Evolutionary conservation across 2,113 vertebrate species (phyloP), one percentile per base, ranked within the genome.

Genomic region (Cariama cristata): DNA sequence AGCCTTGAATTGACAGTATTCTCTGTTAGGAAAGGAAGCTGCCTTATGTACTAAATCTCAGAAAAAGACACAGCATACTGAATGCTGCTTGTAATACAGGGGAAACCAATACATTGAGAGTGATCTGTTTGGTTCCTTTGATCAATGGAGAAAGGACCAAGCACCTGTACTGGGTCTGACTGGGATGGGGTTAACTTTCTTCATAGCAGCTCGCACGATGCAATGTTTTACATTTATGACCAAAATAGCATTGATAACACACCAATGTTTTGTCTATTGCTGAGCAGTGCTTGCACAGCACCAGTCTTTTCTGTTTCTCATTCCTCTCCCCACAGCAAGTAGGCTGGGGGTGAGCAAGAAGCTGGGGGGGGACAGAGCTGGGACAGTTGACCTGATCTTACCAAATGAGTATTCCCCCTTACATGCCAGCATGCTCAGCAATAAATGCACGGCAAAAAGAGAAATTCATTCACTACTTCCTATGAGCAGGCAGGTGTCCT

Each of bases 281-380:
- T 80, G 35, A 72, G 21, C 6, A n/a, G 23, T 66, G 14, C 11
- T 75, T 75, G 45, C 71, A 64, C 6, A 60, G 14, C 3, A 21
- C 10, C n/a, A 45, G 28, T 4, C 9, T 74, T 40, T 60, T 69
- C 15, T 55, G 22, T 63, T 92, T 64, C n/a, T 66, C 24, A 55
- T 69, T 69, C 30, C 64, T 50, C 4, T 14, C 0, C 0, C 3
- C 11, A 5, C 14, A 52, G 52, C 1, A 3, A 82, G 30, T 5
- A 81, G 19, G 10, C 16, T 67, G 10, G 26, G 32, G 21, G 17
- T 19, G 23, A 33, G 38, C 14, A 49, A 81, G 47, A 47, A 58
- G 6, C 16, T 60, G 19, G 35, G 63, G 71, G 17, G 4, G 6
- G 14, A 8, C 33, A 49, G 9, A 52, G 17, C 15, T 23, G 11